Conservation (phyloP, 2,797 vertebrate species). For the Peromyscus melanophrys region DNA sequence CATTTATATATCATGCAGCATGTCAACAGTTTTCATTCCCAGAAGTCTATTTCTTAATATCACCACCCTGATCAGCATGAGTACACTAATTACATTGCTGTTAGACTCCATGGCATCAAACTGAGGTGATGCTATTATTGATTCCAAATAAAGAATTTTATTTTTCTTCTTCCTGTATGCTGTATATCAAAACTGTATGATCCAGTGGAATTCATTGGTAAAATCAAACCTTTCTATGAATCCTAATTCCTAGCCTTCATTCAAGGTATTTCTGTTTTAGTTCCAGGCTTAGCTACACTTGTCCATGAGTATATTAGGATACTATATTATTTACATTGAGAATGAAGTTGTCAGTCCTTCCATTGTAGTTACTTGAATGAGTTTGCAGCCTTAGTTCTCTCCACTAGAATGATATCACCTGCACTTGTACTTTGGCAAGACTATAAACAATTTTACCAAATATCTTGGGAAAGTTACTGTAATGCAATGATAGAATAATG, state of each 20-base stretch:
- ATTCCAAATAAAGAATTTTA: constrained; percentile 71
- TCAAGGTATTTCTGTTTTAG: constrained; percentile 22
- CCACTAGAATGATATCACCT: constrained; percentile 7
- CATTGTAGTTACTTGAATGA: neutral
- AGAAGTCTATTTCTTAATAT: constrained; percentile 77
- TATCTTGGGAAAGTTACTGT: neutral
- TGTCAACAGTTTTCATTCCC: constrained; percentile 78
- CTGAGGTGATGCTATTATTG: constrained; percentile 78
- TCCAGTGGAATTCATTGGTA: neutral
- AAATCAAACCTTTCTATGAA: constrained; percentile 32
- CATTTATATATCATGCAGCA: constrained; percentile 74
- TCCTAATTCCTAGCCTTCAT: neutral
- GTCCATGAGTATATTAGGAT: neutral
- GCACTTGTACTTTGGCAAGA: neutral
- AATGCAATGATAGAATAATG: neutral
- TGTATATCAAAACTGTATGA: constrained; percentile 37
- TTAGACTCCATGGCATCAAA: constrained; percentile 77
- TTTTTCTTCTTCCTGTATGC: constrained; percentile 45
- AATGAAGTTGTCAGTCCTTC: neutral
- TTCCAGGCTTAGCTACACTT: neutral
- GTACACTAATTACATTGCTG: constrained; percentile 79
- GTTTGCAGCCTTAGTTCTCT: neutral
- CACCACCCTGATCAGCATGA: constrained; percentile 78
- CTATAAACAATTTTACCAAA: neutral
- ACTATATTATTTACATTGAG: constrained; percentile 30